Base-by-base conservation (phyloP, 2,797 vertebrate genomes). In the Rhyacichthys aspro region DNA sequence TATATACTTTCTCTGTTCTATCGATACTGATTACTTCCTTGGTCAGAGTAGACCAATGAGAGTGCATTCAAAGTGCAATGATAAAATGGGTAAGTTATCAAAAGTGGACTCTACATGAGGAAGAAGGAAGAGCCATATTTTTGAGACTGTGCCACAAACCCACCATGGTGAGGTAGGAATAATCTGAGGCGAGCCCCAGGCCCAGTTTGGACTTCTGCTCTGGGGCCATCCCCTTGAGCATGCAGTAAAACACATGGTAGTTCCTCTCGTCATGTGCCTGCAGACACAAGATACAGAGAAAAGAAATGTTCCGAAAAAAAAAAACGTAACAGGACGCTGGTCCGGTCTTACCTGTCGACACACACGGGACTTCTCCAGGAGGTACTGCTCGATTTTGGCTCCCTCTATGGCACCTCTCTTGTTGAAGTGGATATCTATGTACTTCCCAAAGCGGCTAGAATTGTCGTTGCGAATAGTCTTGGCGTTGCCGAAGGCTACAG, bases 381-480 rank as follows among this genome's bases (percentile, higher is more conserved):
- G 93, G 86, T 98, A 99, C 85, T 99, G 97, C 76, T 98, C 96
- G 0, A 99, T 98, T 84, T 95, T 96, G 0, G 97, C 97, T 0
- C 97, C 97, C 72, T 98, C 96, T 0, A 98, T 98, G 63, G 96
- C 97, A 0, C 97, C 97, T 23, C 95, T 91, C 67, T 96, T 97
- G 88, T 94, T 98, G 85, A 99, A 99, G 80, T 98, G 96, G 81
- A 98, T 99, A 44, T 98, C 97, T 0, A 99, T 95, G 70, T 98
- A 99, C 71, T 99, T 98, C 55, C 97, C 97, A 0, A 99, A 99
- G 19, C 97, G 93, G 55, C 96, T 98, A 16, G 97, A 98, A 83
- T 99, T 99, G 89, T 98, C 97, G 0, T 99, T 99, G 6, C 97
- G 95, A 53, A 98, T 98, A 16, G 97, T 99, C 85, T 99, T 99